Evolutionary conservation across 2,888 invertebrate species (phyloP).

Genomic region (Ditylenchus weischeri): DNA sequence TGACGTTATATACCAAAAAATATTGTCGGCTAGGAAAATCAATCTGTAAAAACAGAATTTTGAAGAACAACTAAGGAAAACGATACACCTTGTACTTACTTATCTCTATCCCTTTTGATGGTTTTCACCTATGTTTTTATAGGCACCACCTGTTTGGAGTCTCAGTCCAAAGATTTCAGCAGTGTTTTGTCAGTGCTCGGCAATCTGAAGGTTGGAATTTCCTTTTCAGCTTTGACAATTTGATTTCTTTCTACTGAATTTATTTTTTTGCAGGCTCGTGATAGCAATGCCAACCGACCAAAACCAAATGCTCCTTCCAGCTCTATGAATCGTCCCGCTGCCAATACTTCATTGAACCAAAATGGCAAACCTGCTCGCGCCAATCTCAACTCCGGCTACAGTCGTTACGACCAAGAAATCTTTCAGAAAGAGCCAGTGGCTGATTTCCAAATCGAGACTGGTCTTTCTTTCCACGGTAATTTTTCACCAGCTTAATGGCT

Average conservation of each 20-base stretch:
- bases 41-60: too few species aligned
- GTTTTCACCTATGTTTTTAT: too few species aligned
- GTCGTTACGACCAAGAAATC: slow-evolving; percentile 97
- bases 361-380: slow-evolving; percentile 1
- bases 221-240: not conserved
- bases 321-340: slow-evolving; percentile 5
- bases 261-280: not conserved
- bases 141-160: slow-evolving; percentile 59
- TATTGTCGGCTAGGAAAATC: too few species aligned
- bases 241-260: not conserved
- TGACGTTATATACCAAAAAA: too few species aligned
- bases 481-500: not conserved
- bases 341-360: slow-evolving; percentile 11
- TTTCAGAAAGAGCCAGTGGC: slow-evolving; percentile 80
- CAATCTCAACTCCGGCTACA: slow-evolving; percentile 67
- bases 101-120: too few species aligned
- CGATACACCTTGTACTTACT: too few species aligned
- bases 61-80: too few species aligned
- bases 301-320: slow-evolving; percentile 9
- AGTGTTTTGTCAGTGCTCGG: slow-evolving; percentile 85
- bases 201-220: slow-evolving; percentile 73
- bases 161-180: slow-evolving; percentile 71
- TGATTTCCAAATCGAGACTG: slow-evolving; percentile 97
- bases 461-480: slow-evolving; percentile 97
- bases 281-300: slow-evolving; percentile 5